Evolutionary conservation across 2,113 vertebrate species (phyloP), one percentile per base, ranked within the genome.

Genomic region (Lophochroa leadbeateri): DNA sequence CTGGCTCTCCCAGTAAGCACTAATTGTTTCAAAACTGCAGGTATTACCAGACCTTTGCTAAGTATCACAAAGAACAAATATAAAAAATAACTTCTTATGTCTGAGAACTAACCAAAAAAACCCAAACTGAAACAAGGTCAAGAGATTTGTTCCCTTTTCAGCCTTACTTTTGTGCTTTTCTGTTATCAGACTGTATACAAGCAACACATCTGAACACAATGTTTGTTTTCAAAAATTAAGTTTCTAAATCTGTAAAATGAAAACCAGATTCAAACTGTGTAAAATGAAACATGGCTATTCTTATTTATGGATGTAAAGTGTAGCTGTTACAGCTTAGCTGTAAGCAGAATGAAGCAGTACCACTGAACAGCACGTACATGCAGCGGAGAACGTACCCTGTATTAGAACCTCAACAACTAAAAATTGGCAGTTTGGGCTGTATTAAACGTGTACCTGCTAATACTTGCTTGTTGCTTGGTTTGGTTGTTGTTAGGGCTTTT

Each of bases 81-180:
- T 37, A 31, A 47, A 80, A 72, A 85, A 8, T 35, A 92, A 10
- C 47, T n/a, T 58, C 52, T 78, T 64, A 18, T 21, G 28, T 71
- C 83, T 81, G 35, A 90, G 37, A 86, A 75, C 28, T 16, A 58
- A 28, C 19, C 9, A 58, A 35, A 39, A 82, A 79, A 57, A 67
- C 37, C 50, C 10, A 17, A 82, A 86, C 80, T 78, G 58, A 93
- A 97, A 89, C 10, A 41, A 90, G 78, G 82, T 75, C 85, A 95
- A 89, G 65, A 83, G 76, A 77, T 86, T 27, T 79, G 49, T 10
- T 46, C 39, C 41, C 21, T 88, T 80, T 70, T 71, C 65, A 96
- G 44, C 29, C 35, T 81, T 68, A 41, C 9, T 81, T 71, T 10
- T 52, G 44, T 23, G 41, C 23, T 95, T 19, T 28, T 70, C 52